Evolutionary conservation across 92 coral and sea anemone genomes (phyloP).

Genomic region (Nematostella vectensis): DNA sequence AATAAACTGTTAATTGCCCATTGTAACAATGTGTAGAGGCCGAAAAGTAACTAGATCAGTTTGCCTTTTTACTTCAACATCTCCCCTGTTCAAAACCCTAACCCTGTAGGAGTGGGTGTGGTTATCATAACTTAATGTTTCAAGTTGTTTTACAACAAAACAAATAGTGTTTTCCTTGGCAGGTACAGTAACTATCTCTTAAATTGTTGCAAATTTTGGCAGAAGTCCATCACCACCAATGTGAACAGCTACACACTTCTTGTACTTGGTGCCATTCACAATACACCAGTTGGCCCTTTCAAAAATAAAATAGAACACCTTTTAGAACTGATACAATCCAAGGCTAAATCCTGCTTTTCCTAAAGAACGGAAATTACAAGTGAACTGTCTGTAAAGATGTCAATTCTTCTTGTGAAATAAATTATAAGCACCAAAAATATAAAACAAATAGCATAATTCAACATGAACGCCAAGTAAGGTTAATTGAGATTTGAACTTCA

Average conservation of each 20-base stretch:
- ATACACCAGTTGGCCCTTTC: conserved; percentile 32
- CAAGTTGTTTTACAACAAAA: conserved; percentile 2
- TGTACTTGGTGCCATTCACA: conserved; percentile 28
- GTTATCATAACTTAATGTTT: not conserved
- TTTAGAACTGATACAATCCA: too few species aligned
- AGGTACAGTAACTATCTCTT: conserved; percentile 32
- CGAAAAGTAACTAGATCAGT: conserved; percentile 6
- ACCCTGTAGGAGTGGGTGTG: conserved; percentile 10
- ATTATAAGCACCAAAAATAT: too few species aligned
- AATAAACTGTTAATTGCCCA: not conserved
- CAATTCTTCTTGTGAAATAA: too few species aligned
- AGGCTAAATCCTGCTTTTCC: too few species aligned
- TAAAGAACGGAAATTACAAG: too few species aligned
- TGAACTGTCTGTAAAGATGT: too few species aligned
- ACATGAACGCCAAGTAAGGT: too few species aligned
- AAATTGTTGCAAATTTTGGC: conserved; percentile 25
- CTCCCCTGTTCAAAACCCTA: not conserved
- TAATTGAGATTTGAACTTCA: too few species aligned
- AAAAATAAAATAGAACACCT: conserved; percentile 5
- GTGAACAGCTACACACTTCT: conserved; percentile 29
- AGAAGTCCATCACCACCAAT: conserved; percentile 32
- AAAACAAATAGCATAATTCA: too few species aligned
- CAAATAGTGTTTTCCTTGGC: conserved; percentile 11
- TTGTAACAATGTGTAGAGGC: conserved; percentile 3
- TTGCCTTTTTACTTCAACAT: conserved; percentile 3